Base-by-base conservation (phyloP, 64 coral and sea anemone species). In the Stylophora pistillata region DNA sequence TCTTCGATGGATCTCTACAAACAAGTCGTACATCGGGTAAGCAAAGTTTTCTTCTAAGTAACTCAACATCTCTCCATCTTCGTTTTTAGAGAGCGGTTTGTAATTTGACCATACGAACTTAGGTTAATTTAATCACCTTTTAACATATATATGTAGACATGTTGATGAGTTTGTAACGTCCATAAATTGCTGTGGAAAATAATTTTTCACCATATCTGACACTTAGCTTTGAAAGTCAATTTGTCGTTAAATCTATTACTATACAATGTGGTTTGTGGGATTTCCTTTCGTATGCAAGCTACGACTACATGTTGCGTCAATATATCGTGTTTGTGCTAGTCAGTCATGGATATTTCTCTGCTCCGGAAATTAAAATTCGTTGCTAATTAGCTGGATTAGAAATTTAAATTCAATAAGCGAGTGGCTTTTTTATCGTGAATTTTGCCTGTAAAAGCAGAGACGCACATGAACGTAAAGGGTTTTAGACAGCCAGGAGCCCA, bases 11-110 rank as follows among this genome's bases (percentile, higher is more conserved):
- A 15, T 84, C n/a, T 84, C 80, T 21, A 27, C 80, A 26, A 53
- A 21, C 12, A 84, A 70, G 32, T 41, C 80, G 1, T 84, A 84
- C 62, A 70, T 84, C 62, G 80, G 80, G 80, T 84, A 84, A 53
- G 32, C 21, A 15, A 27, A 53, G 34, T 65, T 84, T 69, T 11
- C 13, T 70, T 62, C 53, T 84, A 13, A 70, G 53, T 84, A 53
- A 84, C 69, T 69, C 53, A 23, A 52, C 18, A 10, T 76, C 9
- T 34, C 21, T 53, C 32, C 9, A 52, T 76, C 53, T 41, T 25
- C 10, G n/a, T 7, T 68, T n/a, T 68, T 68, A 7, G 21, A 25
- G 25, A 68, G 64, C 64, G 23, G 20, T 28, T 25, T 11, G 5
- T 68, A 10, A 47, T 47, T 47, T 41, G 3, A 47, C 37, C 37